Evolutionary conservation across 2,888 invertebrate genomes (phyloP), one percentile per base, ranked within the genome.

Genomic region (Gari tellinella): DNA sequence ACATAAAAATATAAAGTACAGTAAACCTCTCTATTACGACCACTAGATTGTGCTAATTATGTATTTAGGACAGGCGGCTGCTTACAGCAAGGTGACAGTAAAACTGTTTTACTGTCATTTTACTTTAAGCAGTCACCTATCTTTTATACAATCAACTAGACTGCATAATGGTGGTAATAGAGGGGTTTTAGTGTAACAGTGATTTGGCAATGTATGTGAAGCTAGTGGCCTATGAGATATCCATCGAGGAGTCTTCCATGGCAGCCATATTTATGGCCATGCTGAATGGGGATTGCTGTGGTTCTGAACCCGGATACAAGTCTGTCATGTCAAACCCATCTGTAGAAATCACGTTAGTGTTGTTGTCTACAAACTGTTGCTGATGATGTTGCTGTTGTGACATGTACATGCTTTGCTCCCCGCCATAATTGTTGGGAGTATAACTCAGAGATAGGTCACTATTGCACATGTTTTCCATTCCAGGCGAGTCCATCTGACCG

Each of bases 261-360:
- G 45, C 17, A 4, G 60, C 53, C 46, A 62, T 26, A 46, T 53
- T 63, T n/a, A 53, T 43, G 17, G 58, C 55, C 60, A 65, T 56
- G 45, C 48, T 65, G 26, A 62, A 72, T 56, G 66, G 17, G 51
- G 61, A 37, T 31, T 72, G 72, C 57, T 68, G 68, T n/a, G 49
- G n/a, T 0, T 52, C 37, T 14, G 38, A 23, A 14, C 19, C 31
- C 21, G 38, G 56, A 40, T 53, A 67, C 23, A 38, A 31, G n/a
- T 55, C 37, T 31, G 31, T 31, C 31, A 31, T 31, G 37, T 46
- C 25, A 52, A 8, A 55, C 17, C 17, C 40, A 4, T 45, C 67
- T 21, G 31, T 40, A n/a, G n/a, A 17, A 37, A 31, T 55, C 38
- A 19, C 23, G 25, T 49, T 57, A 43, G 41, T 56, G n/a, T 62